A percentile compares a stretch with the other conserved stretches of the same genome.
Conservation (phyloP, 2,113 vertebrate species). For the Percina caprodes region DNA sequence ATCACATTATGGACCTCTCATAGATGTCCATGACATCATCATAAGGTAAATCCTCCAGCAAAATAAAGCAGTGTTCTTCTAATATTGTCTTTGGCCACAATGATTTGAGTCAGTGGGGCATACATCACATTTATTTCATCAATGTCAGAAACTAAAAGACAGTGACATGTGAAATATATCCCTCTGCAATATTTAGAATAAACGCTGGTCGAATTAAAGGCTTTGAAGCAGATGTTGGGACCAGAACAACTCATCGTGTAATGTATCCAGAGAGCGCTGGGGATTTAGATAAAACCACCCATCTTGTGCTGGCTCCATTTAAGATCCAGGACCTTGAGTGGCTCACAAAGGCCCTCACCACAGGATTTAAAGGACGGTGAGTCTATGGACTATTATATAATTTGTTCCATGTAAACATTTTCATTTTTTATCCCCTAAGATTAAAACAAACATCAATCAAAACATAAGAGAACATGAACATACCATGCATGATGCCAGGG, state of each 20-base stretch:
- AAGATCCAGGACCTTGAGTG: slow-evolving; percentile 60
- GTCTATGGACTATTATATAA: neutral
- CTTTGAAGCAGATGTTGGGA: slow-evolving; percentile 58
- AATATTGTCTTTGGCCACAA: too few relatives aligned
- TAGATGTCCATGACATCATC: slow-evolving; percentile 87
- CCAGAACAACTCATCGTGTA: slow-evolving; percentile 55
- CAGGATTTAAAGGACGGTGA: slow-evolving; percentile 23
- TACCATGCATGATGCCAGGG: too few relatives aligned
- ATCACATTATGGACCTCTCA: slow-evolving; percentile 85
- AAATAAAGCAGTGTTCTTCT: neutral
- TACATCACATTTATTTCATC: neutral
- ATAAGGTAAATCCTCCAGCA: slow-evolving; percentile 82
- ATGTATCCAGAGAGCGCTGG: slow-evolving; percentile 65
- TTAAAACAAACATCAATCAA: too few relatives aligned
- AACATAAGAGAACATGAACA: too few relatives aligned
- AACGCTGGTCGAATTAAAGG: neutral
- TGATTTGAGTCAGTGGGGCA: neutral
- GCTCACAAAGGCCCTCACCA: slow-evolving; percentile 35
- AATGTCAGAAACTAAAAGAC: neutral
- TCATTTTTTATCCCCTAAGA: too few relatives aligned
- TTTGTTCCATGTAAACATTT: too few relatives aligned
- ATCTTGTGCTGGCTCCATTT: slow-evolving; percentile 61
- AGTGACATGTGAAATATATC: neutral
- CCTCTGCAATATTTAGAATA: slow-evolving; percentile 22
- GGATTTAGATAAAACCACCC: slow-evolving; percentile 41